Percentiles rank a stretch among this genome's conserved stretches.
Evolutionary conservation across 2,888 invertebrate genomes (phyloP).

Genomic region (Leptinotarsa peninsularis): DNA sequence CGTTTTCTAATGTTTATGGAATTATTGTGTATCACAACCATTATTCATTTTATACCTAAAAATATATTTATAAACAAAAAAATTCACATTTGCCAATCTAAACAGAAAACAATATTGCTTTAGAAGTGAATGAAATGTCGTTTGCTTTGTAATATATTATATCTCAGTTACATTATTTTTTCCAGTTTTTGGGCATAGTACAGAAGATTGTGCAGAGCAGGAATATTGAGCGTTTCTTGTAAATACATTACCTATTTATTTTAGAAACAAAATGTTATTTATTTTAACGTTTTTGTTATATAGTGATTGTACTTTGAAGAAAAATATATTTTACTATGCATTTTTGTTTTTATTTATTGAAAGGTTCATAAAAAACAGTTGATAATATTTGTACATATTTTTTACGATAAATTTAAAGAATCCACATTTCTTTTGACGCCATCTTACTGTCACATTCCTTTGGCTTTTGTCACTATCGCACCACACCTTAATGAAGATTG

Average conservation of each 20-base stretch:
- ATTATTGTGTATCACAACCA: no score
- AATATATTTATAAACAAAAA: no score
- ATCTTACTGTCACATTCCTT: slow-evolving; percentile 25
- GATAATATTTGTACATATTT: no score
- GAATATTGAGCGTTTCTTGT: slow-evolving; percentile 72
- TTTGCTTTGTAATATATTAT: not conserved
- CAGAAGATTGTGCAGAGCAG: slow-evolving; percentile 87
- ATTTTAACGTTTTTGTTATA: slow-evolving; percentile 34
- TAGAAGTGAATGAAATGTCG: no score
- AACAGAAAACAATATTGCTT: no score
- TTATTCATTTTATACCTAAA: no score
- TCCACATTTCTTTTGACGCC: not conserved
- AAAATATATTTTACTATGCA: slow-evolving; percentile 37
- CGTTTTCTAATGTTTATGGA: no score
- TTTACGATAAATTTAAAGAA: no score
- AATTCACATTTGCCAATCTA: no score
- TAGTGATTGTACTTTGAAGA: slow-evolving; percentile 29
- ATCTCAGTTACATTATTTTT: slow-evolving; percentile 60
- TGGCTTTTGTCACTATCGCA: slow-evolving; percentile 49
- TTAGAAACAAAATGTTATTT: slow-evolving; percentile 27
- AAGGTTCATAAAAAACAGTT: not conserved
- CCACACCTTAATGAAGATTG: slow-evolving; percentile 69
- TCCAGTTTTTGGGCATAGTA: slow-evolving; percentile 89
- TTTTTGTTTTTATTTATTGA: slow-evolving; percentile 21
- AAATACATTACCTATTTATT: slow-evolving; percentile 38